Percentiles rank a stretch among this genome's conserved stretches.
Conservation (phyloP, 2,113 vertebrate species). For the Melanostigma gelatinosum region DNA sequence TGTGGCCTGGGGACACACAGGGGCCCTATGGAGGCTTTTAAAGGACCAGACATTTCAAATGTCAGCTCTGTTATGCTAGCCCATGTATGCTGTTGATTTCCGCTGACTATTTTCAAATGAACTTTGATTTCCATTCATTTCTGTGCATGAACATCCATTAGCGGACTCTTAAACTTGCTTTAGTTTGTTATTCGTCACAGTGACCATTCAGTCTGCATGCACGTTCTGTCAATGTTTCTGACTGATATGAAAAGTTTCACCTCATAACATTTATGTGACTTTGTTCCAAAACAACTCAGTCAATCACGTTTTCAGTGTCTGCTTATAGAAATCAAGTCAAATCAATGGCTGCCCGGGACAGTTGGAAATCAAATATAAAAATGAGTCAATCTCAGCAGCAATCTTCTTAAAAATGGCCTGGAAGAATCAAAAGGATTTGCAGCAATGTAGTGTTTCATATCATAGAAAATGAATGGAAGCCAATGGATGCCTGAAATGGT, state of each 20-base stretch:
- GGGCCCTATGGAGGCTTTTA: neutral
- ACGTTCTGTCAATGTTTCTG: neutral
- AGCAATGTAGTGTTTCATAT: neutral
- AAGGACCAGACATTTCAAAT: neutral
- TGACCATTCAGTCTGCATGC: neutral
- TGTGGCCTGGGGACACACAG: constrained; percentile 24
- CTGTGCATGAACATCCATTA: neutral
- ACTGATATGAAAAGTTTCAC: neutral
- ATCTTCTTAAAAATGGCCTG: neutral
- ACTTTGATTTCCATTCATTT: constrained; percentile 1
- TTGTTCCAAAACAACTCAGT: neutral
- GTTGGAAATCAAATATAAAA: neutral
- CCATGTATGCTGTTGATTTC: neutral
- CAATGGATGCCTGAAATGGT: neutral
- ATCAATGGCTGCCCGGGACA: neutral
- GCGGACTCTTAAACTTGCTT: neutral
- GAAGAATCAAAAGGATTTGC: neutral
- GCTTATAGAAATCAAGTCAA: neutral
- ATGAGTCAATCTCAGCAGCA: neutral
- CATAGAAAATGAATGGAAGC: neutral
- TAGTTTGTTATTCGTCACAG: neutral
- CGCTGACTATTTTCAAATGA: neutral
- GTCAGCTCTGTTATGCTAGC: neutral
- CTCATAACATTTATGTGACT: neutral
- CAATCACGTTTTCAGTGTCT: neutral